Evolutionary conservation across 2,888 invertebrate genomes (phyloP).

Genomic region (Chrysopilus asiliformis): DNA sequence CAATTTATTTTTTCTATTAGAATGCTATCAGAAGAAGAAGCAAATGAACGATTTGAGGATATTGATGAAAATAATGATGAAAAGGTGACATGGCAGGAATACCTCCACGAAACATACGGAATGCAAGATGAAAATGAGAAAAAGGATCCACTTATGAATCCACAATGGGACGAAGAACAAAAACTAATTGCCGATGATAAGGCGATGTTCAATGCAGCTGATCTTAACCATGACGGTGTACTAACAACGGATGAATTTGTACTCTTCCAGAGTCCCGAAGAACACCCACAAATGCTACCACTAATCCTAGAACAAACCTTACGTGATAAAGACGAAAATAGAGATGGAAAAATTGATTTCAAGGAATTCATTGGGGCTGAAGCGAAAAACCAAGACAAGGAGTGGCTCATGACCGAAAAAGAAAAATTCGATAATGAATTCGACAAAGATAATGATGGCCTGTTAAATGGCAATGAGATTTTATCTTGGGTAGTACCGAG

Average conservation of each 20-base stretch:
- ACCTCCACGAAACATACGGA: slow-evolving; percentile 77
- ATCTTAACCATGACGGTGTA: slow-evolving; percentile 64
- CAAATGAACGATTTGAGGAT: slow-evolving; percentile 69
- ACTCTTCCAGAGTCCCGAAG: slow-evolving; percentile 87
- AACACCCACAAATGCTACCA: slow-evolving; percentile 75
- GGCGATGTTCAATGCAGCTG: slow-evolving; percentile 74
- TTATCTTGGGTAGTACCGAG: slow-evolving; percentile 82
- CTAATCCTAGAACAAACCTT: slow-evolving; percentile 68
- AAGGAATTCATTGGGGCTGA: slow-evolving; percentile 36
- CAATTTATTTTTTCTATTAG: slow-evolving; percentile 39
- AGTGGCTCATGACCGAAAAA: slow-evolving; percentile 57
- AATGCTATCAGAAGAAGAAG: slow-evolving; percentile 75
- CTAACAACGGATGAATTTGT: slow-evolving; percentile 68
- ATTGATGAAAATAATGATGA: slow-evolving; percentile 76
- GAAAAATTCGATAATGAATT: slow-evolving; percentile 76
- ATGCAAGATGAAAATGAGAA: slow-evolving; percentile 45
- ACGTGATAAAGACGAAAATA: slow-evolving; percentile 70
- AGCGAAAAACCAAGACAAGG: slow-evolving; percentile 54
- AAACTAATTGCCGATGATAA: slow-evolving; percentile 65
- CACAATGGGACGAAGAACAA: slow-evolving; percentile 40
- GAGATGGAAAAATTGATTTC: slow-evolving; percentile 74
- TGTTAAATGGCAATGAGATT: slow-evolving; percentile 65
- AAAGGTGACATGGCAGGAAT: slow-evolving; percentile 77
- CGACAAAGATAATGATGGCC: slow-evolving; percentile 74
- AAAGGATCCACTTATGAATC: slow-evolving; percentile 35